phyloP scores from a whole-genome alignment of 2,797 vertebrate species.

The Onychomys leucogaster region DNA sequence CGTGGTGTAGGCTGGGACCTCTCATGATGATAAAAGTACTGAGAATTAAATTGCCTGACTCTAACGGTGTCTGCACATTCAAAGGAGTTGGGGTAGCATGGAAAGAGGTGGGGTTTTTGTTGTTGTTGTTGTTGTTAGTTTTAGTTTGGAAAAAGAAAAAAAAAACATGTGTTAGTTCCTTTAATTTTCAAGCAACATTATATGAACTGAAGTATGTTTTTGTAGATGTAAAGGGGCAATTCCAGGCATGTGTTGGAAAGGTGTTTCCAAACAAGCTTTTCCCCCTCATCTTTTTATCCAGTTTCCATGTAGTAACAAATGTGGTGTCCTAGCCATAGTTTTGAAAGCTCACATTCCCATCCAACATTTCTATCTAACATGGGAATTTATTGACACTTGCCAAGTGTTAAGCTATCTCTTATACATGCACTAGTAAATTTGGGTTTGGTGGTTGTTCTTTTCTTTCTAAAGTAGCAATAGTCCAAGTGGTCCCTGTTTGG shows the following conservation, averaged over 20 bases:
- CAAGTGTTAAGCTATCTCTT: conserved; percentile 38
- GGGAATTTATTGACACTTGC: neutral
- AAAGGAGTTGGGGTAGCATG: neutral
- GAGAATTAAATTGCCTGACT: conserved; percentile 6
- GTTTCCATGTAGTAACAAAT: neutral
- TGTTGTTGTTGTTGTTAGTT: neutral
- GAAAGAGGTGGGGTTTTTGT: neutral
- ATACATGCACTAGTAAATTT: neutral
- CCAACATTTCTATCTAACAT: neutral
- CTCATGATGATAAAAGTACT: conserved; percentile 54
- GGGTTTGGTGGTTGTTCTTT: neutral
- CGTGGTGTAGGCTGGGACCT: conserved; percentile 42
- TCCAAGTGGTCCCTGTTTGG: conserved; percentile 39
- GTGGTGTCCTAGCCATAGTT: neutral
- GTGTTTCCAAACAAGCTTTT: neutral
- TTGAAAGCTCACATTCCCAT: neutral
- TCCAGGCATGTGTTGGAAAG: neutral
- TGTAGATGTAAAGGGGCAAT: neutral
- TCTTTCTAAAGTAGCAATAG: neutral
- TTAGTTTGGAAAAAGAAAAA: neutral
- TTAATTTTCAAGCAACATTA: conserved; percentile 1
- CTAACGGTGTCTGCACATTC: conserved; percentile 4
- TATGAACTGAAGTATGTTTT: conserved; percentile 6
- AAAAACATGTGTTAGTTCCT: neutral
- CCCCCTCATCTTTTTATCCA: neutral